Evolutionary conservation across 2,888 invertebrate genomes (phyloP), one percentile per base, ranked within the genome.

Genomic region (Allophyes oxyacanthae): DNA sequence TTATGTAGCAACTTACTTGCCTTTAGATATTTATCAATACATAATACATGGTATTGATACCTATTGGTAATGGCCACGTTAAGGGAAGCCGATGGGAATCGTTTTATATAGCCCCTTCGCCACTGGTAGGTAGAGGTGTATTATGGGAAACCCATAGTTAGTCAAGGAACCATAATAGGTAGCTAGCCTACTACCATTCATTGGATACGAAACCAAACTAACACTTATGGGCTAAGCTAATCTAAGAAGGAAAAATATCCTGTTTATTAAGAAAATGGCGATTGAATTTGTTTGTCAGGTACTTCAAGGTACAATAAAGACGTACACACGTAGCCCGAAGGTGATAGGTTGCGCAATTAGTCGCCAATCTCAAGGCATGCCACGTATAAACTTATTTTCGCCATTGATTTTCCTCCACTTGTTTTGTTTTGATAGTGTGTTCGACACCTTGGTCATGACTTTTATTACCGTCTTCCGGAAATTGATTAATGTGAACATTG

Each of bases 201-300:
- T n/a, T n/a, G n/a, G n/a, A n/a, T n/a, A n/a, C n/a, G n/a, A n/a
- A n/a, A n/a, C n/a, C n/a, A n/a, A n/a, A n/a, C n/a, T n/a, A n/a
- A n/a, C n/a, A n/a, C n/a, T n/a, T n/a, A n/a, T n/a, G n/a, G n/a
- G n/a, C n/a, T n/a, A n/a, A n/a, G n/a, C n/a, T n/a, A n/a, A n/a
- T n/a, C n/a, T n/a, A n/a, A n/a, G n/a, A n/a, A 20, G 20, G 5
- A 7, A 20, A 37, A 20, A 10, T 28, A 28, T n/a, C n/a, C 8
- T 34, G 8, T 13, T 26, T 11, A 40, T 25, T 25, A 25, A 5
- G 25, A 28, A 28, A 6, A 6, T 2, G 1, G 1, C 11, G 25
- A 40, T 37, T 14, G 36, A 14, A 36, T 7, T 40, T 64, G 7
- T 49, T n/a, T 8, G 67, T 55, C 61, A 64, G n/a, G 55, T 50